phyloP scores from a whole-genome alignment of 2,113 vertebrate genomes.

The Neotoma lepida region DNA sequence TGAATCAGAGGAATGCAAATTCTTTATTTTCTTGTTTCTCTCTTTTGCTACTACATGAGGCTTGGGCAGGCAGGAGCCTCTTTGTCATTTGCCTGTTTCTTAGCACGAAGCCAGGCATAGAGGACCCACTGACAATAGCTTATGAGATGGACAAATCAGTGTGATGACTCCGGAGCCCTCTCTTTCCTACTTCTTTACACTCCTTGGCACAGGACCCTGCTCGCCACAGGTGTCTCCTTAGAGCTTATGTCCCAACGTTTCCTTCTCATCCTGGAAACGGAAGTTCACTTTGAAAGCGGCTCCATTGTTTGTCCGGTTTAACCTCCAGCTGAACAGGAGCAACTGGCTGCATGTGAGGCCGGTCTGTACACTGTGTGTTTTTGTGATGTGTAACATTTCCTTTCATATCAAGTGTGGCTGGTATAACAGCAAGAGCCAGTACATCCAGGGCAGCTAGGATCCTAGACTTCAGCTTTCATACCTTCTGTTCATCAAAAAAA shows the following conservation, averaged over 20 bases:
- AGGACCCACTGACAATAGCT: neutral
- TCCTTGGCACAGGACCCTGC: slow-evolving; percentile 65
- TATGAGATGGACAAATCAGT: neutral
- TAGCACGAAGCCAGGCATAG: slow-evolving; percentile 8
- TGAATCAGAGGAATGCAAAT: slow-evolving; percentile 38
- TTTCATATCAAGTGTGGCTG: slow-evolving; percentile 40
- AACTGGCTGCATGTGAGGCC: slow-evolving; percentile 62
- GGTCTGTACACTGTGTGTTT: slow-evolving; percentile 70
- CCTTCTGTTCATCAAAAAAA: neutral
- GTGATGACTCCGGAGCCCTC: neutral
- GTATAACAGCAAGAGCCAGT: neutral
- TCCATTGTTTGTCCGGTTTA: slow-evolving; percentile 73
- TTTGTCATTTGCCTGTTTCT: neutral
- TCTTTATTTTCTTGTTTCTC: slow-evolving; percentile 4
- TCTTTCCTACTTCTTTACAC: slow-evolving; percentile 17
- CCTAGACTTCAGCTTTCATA: neutral
- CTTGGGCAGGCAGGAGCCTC: neutral
- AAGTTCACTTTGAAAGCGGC: slow-evolving; percentile 75
- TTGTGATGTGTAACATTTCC: slow-evolving; percentile 70
- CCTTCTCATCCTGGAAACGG: slow-evolving; percentile 80
- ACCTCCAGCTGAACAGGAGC: slow-evolving; percentile 54
- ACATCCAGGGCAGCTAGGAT: neutral
- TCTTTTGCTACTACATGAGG: neutral
- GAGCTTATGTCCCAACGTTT: slow-evolving; percentile 67
- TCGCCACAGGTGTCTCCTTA: slow-evolving; percentile 80